Evolutionary conservation across 1,140 invertebrate species (phyloP).

Genomic region (Drosophila saltans): DNA sequence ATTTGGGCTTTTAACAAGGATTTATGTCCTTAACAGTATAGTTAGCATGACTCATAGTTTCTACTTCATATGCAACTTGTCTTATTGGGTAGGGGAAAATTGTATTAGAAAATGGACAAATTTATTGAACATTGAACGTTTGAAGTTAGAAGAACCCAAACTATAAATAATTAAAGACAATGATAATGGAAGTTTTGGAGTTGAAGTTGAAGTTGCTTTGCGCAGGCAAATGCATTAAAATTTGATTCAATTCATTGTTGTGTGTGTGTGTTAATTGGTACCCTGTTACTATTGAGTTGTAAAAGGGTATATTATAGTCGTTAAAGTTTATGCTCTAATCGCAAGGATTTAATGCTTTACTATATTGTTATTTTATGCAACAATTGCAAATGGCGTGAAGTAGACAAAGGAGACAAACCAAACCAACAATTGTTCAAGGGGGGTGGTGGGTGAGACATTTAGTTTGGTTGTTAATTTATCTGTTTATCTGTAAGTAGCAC

Average conservation of each 20-base stretch:
- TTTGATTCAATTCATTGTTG: neutral
- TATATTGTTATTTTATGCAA: too few species aligned
- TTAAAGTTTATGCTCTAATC: too few species aligned
- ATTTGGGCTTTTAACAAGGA: slow-evolving; percentile 9
- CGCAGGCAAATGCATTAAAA: neutral
- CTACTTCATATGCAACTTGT: neutral
- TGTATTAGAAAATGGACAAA: neutral
- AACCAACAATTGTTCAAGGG: too few species aligned
- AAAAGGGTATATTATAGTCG: neutral
- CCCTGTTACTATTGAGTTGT: neutral
- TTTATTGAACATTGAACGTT: too few species aligned
- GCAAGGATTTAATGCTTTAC: too few species aligned
- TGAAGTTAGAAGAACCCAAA: too few species aligned
- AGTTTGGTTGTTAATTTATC: too few species aligned
- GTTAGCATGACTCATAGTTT: neutral
- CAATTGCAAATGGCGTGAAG: too few species aligned
- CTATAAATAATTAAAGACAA: neutral
- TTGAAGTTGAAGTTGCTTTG: neutral
- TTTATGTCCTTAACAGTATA: neutral
- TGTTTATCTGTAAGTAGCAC: too few species aligned
- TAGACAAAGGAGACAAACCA: too few species aligned
- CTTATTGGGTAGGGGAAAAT: neutral
- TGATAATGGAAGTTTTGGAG: neutral
- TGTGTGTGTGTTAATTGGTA: neutral
- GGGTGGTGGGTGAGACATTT: too few species aligned